Evolutionary conservation across 1,140 invertebrate species (phyloP), one percentile per base, ranked within the genome.

Genomic region (Brachionus asplanchnoidis): DNA sequence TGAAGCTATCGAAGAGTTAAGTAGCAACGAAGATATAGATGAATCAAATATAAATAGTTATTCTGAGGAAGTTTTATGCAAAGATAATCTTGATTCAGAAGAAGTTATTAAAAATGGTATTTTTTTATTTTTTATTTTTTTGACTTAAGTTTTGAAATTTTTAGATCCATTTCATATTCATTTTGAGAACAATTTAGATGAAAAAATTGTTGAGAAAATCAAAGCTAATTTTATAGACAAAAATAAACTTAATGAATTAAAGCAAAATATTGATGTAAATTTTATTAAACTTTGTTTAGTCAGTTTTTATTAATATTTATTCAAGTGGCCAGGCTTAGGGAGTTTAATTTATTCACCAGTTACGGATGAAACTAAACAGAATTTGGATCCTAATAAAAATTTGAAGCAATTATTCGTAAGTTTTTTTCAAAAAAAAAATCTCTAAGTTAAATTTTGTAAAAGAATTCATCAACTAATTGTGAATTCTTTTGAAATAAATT

Each of bases 91-190:
- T 23, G 78, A 80, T 8, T 60, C 50, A 14, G 78, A 65, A 80
- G 78, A 80, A 23, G 5, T 36, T 1, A 53, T 60, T 17, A 65
- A 80, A 65, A 56, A 80, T 53, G 75, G 75, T 78, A 46, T 6
- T 32, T 42, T 50, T 78, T 78, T 46, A 9, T 42, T 50, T n/a
- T 32, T 9, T n/a, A 50, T 36, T 36, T 36, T 36, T 36, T 32
- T 36, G n/a, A 14, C 32, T 14, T 46, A 14, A 56, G 32, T n/a
- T 78, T 78, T 28, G 3, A 42, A 26, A 28, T 26, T 78, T 78
- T 78, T 42, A 78, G 78, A 80, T 80, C 78, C 78, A 17, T 80
- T 80, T 80, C 78, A 80, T 80, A 32, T 56, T 56, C 78, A 80
- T 80, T 80, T 80, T 80, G 78, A 80, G 17, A 50, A 56, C 2